phyloP scores from a whole-genome alignment of 2,113 vertebrate species.

The Cyphomyrus plagiostoma region DNA sequence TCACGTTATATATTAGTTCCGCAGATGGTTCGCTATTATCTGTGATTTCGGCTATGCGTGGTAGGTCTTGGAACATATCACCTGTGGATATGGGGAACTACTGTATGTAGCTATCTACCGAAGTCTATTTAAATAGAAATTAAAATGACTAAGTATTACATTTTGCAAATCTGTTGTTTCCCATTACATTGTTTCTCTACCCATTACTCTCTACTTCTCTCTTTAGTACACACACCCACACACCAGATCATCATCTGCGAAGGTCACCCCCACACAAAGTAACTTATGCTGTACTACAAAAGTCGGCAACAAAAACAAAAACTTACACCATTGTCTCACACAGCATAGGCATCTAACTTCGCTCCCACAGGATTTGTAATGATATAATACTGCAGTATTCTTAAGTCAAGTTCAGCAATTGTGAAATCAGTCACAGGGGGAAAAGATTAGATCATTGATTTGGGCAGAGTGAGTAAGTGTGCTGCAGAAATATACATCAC shows the following conservation, averaged over 20 bases:
- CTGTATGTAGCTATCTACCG: neutral
- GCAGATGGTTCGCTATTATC: neutral
- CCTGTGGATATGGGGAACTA: neutral
- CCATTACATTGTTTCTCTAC: neutral
- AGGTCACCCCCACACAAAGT: neutral
- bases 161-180: neutral
- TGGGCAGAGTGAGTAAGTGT: constrained; percentile 67
- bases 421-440: constrained; percentile 65
- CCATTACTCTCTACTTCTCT: neutral
- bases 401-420: constrained; percentile 60
- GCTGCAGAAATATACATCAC: constrained; percentile 66
- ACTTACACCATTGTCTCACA: neutral
- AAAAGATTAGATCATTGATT: constrained; percentile 67
- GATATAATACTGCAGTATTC: constrained; percentile 30
- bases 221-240: neutral
- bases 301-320: neutral
- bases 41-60: neutral
- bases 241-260: neutral
- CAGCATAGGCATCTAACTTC: neutral
- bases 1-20: neutral
- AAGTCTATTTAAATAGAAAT: neutral
- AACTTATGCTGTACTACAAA: neutral
- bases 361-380: neutral
- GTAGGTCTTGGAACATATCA: neutral
- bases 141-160: neutral